Base-by-base conservation (phyloP, 2,888 invertebrate genomes). In the Meloe dianella region DNA sequence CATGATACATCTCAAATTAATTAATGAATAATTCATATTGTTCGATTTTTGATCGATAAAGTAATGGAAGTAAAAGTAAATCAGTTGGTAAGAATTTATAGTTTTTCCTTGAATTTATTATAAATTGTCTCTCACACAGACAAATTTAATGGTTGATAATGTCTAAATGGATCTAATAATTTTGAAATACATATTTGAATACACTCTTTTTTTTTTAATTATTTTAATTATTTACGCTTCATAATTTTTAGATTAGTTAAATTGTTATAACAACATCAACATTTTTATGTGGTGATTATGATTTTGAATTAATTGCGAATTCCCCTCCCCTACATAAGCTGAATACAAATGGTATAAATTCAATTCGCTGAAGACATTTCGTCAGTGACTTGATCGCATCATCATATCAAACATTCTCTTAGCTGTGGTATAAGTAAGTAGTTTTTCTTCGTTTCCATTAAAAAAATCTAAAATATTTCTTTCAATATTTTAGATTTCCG, bases 141-240 rank as follows among this genome's bases (percentile, higher is more conserved):
- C 14, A n/a, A 38, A 41, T 17, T 2, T 10, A 10, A 8, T 47
- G 9, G 7, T 9, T 10, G 24, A 24, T 51, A 24, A 14, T 24
- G 4, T 24, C 22, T 5, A 24, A 51, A 41, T 12, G 5, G 1
- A 30, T 9, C n/a, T 14, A 30, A 12, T n/a, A 30, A 17, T 60
- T n/a, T 47, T 60, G n/a, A 17, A 17, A n/a, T 57, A 27, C 27
- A 27, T 4, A n/a, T 41, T 24, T n/a, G 10, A 38, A 22, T 60
- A 5, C 24, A 17, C 22, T 56, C 20, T 64, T n/a, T 27, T 41
- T 38, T 22, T 35, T 14, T 62, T 58, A 62, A 61, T 54, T 62
- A 22, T 14, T 62, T 62, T 62, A 61, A 66, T 66, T 66, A 66
- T 66, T 35, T 47, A 66, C 65, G 65, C 29, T 62, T 17, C 57